These are phyloP conservation scores for Nymphalis polychloros DNA, from an alignment of 2,888 invertebrate genomes.

Conservation along the genomic window DNA sequence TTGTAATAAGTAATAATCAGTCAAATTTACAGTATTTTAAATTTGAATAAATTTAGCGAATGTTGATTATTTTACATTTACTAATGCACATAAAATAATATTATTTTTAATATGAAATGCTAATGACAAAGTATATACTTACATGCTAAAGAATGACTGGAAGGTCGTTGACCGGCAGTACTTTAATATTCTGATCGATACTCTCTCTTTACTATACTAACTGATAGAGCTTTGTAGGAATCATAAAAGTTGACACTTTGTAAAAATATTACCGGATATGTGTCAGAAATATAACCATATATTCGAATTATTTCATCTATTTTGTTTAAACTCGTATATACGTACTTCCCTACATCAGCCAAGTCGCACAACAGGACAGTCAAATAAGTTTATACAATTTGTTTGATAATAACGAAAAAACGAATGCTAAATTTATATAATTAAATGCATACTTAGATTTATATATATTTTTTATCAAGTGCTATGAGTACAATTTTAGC, in stretches of 20 bases:
- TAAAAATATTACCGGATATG: slow-evolving; percentile 6
- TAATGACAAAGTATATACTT: neutral
- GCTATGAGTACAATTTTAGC: too few species aligned
- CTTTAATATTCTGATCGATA: slow-evolving; percentile 10
- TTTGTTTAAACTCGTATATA: neutral
- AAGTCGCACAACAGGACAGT: neutral
- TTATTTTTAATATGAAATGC: neutral
- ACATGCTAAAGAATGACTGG: neutral
- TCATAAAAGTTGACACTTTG: neutral
- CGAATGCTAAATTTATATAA: too few species aligned
- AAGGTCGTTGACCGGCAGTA: neutral
- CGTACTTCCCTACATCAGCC: neutral
- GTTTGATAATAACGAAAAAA: too few species aligned
- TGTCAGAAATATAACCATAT: neutral
- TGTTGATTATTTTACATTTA: too few species aligned
- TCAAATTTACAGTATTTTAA: too few species aligned
- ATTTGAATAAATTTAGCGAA: too few species aligned
- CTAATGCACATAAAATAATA: too few species aligned
- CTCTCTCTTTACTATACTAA: neutral
- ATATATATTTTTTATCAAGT: too few species aligned
- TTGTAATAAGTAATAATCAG: too few species aligned
- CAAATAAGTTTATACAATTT: too few species aligned
- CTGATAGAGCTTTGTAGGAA: neutral
- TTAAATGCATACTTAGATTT: too few species aligned
- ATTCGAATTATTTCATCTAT: neutral